Evolutionary conservation across 2,888 invertebrate genomes (phyloP).

Genomic region (Helicoverpa assulta): DNA sequence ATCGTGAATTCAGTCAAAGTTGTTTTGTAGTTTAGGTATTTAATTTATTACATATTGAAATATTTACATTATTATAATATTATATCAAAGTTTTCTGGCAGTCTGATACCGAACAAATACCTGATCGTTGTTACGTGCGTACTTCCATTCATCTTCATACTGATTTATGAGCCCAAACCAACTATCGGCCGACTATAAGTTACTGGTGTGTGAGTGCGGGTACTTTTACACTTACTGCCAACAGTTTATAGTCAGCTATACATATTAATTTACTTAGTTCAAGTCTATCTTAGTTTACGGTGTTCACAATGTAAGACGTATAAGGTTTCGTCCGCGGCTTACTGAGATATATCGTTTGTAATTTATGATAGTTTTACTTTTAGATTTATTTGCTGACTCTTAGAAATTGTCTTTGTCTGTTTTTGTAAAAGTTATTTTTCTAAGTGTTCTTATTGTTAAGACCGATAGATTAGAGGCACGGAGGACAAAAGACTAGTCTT

Average conservation of each 20-base stretch:
- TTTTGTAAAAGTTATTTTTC: neutral
- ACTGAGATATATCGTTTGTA: neutral
- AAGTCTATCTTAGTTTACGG: slow-evolving; percentile 37
- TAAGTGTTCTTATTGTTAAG: neutral
- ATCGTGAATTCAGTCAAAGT: too few relatives aligned
- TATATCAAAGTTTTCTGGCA: too few relatives aligned
- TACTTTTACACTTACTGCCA: slow-evolving; percentile 25
- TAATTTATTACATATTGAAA: too few relatives aligned
- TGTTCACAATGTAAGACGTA: slow-evolving; percentile 28
- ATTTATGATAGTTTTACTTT: slow-evolving; percentile 3
- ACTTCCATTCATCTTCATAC: too few relatives aligned
- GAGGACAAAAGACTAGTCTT: too few relatives aligned
- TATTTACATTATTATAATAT: too few relatives aligned
- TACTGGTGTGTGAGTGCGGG: neutral
- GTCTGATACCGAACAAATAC: too few relatives aligned
- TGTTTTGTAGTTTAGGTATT: too few relatives aligned
- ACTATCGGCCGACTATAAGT: too few relatives aligned
- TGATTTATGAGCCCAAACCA: too few relatives aligned
- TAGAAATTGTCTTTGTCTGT: neutral
- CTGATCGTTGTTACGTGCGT: too few relatives aligned
- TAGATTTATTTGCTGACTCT: neutral
- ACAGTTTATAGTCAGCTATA: slow-evolving; percentile 20
- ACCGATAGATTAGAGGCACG: too few relatives aligned
- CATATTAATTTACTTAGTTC: slow-evolving; percentile 31
- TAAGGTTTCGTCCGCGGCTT: slow-evolving; percentile 7